Conservation (phyloP, 1,140 invertebrate genomes). For the Gonioctena quinquepunctata region DNA sequence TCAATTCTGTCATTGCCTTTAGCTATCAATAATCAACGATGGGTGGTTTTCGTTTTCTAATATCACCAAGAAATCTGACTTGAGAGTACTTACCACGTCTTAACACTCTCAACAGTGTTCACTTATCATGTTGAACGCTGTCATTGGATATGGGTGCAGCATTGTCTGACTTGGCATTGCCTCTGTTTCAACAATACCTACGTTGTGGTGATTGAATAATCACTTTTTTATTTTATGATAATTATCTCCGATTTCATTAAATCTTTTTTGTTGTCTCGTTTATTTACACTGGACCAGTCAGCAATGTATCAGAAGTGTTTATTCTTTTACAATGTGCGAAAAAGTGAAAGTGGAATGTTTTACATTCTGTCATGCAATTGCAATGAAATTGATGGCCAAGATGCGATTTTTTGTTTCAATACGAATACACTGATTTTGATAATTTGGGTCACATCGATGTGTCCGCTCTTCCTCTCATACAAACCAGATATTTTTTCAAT, state of each 20-base stretch:
- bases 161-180: not conserved
- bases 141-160: not conserved
- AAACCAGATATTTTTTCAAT: no score
- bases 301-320: not conserved
- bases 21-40: no score
- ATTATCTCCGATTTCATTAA: slow-evolving; percentile 4
- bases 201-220: slow-evolving; percentile 1
- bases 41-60: no score
- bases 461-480: not conserved
- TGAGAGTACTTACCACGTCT: no score
- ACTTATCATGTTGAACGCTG: no score
- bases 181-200: not conserved
- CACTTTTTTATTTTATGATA: not conserved
- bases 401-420: not conserved
- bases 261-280: not conserved
- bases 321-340: slow-evolving; percentile 5
- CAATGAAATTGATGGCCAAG: not conserved
- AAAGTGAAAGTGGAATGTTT: not conserved
- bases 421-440: not conserved
- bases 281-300: not conserved
- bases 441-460: not conserved
- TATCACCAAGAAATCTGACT: no score
- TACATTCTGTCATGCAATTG: not conserved
- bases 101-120: no score
- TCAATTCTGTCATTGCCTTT: no score